phyloP scores from a whole-genome alignment of 2,797 vertebrate genomes.

The Emydoidea blandingii region DNA sequence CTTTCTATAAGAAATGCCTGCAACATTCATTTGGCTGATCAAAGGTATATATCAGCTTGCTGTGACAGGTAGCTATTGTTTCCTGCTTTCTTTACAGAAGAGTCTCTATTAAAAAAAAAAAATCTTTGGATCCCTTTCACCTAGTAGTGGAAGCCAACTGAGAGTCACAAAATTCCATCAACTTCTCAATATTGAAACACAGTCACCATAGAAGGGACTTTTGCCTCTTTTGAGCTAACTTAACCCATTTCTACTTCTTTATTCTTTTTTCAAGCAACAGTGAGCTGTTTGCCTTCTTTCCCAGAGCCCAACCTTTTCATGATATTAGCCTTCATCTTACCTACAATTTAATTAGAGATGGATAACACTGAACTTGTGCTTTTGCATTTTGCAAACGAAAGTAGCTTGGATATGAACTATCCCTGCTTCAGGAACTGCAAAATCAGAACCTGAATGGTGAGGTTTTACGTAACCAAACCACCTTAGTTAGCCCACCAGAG shows the following conservation, averaged over 20 bases:
- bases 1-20: constrained; percentile 99
- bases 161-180: constrained; percentile 94
- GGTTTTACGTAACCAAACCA: background rate
- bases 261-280: background rate
- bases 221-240: constrained; percentile 80
- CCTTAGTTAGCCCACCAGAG: background rate
- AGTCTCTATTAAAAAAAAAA: constrained; percentile 84
- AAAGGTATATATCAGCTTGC: constrained; percentile 94
- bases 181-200: constrained; percentile 85
- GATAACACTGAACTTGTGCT: background rate
- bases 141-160: constrained; percentile 94
- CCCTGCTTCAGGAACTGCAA: background rate
- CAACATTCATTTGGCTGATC: constrained; percentile 99
- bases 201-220: constrained; percentile 87
- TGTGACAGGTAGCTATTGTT: constrained; percentile 98
- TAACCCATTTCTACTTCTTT: constrained; percentile 82
- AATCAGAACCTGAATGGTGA: background rate
- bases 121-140: constrained; percentile 83
- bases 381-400: rapidly evolving
- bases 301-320: background rate
- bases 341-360: background rate
- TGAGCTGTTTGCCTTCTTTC: background rate
- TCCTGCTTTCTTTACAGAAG: constrained; percentile 88
- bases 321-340: background rate
- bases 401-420: background rate